Evolutionary conservation across 2,113 vertebrate species (phyloP), one percentile per base, ranked within the genome.

Genomic region (Oplegnathus fasciatus): DNA sequence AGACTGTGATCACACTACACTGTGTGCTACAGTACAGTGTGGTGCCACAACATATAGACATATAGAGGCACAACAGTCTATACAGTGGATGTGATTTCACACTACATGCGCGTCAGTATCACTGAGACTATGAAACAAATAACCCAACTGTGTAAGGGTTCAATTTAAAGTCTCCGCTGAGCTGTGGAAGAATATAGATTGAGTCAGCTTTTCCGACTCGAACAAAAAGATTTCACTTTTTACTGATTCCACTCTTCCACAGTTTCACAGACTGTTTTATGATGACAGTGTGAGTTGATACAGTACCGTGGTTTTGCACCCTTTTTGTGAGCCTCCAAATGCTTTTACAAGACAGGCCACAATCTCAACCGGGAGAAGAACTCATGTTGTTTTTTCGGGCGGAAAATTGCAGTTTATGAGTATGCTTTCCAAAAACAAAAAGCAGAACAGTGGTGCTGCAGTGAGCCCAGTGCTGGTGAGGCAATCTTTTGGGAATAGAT

Each of bases 131-230:
- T n/a, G 87, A 67, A 89, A 88, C 79, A 92, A 91, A 90, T 72
- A 91, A 87, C 82, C 76, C 83, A 73, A 84, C 77, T 86, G 86
- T 90, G 85, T 84, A 83, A 83, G 52, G 85, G 84, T 82, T 86
- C 78, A 81, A 83, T 86, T 88, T 89, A 86, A 81, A 91, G 88
- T 82, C 70, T 90, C 80, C 80, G 74, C 68, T 91, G 88, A 89
- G 85, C 85, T 87, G 87, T 37, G 46, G 55, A 84, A 32, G 75
- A 84, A 86, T 89, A 87, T 6, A 86, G 82, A 92, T 87, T 85
- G 88, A 91, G 84, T 91, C 88, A 88, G 89, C 88, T 28, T 90
- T 84, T 89, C 71, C 52, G n/a, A 34, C 67, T 70, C 13, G 13
- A 89, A 88, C 68, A 78, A 75, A 86, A 81, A 86, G 62, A 85